Percentiles rank a stretch among this genome's conserved stretches.
These are phyloP conservation scores for Micropoecilia bifurca DNA, from an alignment of 2,797 vertebrate genomes.

Conservation along the genomic window DNA sequence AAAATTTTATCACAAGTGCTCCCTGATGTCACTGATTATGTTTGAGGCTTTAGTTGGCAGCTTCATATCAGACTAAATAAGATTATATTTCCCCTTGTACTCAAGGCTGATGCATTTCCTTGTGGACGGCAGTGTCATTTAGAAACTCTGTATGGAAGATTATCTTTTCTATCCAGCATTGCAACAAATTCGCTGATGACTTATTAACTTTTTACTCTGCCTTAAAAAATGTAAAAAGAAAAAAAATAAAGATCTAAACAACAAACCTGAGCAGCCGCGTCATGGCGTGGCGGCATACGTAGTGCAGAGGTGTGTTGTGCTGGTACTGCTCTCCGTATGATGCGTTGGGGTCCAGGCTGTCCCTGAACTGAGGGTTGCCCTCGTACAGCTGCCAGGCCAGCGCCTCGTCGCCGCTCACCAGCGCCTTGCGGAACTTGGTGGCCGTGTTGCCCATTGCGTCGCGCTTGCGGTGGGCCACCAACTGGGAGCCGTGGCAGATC, in stretches of 20 bases:
- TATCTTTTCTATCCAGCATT: background rate
- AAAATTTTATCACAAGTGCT: background rate
- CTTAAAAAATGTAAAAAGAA: slow-evolving; percentile 4
- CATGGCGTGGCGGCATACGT: slow-evolving; percentile 96
- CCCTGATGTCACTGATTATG: background rate
- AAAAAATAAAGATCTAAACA: background rate
- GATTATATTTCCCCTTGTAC: background rate
- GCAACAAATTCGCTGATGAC: background rate
- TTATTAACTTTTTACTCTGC: background rate
- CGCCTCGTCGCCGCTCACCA: slow-evolving; percentile 95
- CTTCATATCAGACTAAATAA: slow-evolving; percentile 25
- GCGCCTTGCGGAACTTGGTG: slow-evolving; percentile 98
- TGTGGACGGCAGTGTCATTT: background rate
- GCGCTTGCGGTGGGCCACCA: slow-evolving; percentile 34
- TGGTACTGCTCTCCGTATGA: slow-evolving; percentile 98
- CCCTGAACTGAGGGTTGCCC: slow-evolving; percentile 96
- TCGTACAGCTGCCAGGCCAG: slow-evolving; percentile 98
- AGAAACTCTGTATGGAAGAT: background rate
- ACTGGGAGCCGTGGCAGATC: slow-evolving; percentile 52
- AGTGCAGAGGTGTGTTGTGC: slow-evolving; percentile 97
- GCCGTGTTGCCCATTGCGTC: slow-evolving; percentile 96
- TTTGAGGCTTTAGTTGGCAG: slow-evolving; percentile 6
- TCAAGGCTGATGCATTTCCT: slow-evolving; percentile 3
- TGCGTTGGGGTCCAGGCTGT: slow-evolving; percentile 96
- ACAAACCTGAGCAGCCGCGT: slow-evolving; percentile 91